phyloP scores from a whole-genome alignment of 2,888 invertebrate genomes.

The Myopa testacea region DNA sequence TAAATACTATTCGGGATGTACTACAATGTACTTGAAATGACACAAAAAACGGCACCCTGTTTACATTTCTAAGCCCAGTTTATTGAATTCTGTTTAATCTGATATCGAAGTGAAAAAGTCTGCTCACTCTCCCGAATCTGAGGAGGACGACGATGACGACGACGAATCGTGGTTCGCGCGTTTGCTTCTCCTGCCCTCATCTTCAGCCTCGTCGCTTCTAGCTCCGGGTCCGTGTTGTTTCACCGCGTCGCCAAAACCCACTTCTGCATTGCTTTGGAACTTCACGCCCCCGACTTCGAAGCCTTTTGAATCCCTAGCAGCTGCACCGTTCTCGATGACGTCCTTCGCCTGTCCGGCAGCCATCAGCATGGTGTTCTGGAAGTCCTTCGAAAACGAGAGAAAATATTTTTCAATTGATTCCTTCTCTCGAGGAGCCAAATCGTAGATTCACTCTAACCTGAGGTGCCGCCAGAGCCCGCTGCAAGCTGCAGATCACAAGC shows the following conservation, averaged over 20 bases:
- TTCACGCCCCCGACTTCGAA: slow-evolving; percentile 53
- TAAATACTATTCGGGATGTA: not conserved
- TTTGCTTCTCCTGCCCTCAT: slow-evolving; percentile 8
- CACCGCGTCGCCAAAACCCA: slow-evolving; percentile 57
- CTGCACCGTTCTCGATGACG: slow-evolving; percentile 54
- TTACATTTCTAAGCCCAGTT: not conserved
- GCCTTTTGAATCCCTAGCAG: slow-evolving; percentile 47
- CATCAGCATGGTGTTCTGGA: slow-evolving; percentile 49
- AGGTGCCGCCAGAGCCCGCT: slow-evolving; percentile 13
- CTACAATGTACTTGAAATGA: too few species aligned
- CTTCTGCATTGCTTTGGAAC: slow-evolving; percentile 42
- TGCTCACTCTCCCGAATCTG: slow-evolving; percentile 27
- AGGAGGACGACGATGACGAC: slow-evolving; percentile 33
- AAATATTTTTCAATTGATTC: too few species aligned
- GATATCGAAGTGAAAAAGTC: not conserved
- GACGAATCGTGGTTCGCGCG: not conserved
- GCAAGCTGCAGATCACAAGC: not conserved
- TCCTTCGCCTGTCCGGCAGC: slow-evolving; percentile 52
- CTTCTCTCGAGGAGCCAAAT: too few species aligned
- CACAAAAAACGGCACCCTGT: not conserved
- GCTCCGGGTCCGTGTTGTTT: slow-evolving; percentile 26
- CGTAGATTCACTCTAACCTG: slow-evolving; percentile 24
- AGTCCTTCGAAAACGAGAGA: slow-evolving; percentile 48
- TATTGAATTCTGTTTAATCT: not conserved
- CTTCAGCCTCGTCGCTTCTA: not conserved